These are phyloP conservation scores for Melospiza georgiana DNA, from an alignment of 2,113 vertebrate genomes.

Conservation along the genomic window DNA sequence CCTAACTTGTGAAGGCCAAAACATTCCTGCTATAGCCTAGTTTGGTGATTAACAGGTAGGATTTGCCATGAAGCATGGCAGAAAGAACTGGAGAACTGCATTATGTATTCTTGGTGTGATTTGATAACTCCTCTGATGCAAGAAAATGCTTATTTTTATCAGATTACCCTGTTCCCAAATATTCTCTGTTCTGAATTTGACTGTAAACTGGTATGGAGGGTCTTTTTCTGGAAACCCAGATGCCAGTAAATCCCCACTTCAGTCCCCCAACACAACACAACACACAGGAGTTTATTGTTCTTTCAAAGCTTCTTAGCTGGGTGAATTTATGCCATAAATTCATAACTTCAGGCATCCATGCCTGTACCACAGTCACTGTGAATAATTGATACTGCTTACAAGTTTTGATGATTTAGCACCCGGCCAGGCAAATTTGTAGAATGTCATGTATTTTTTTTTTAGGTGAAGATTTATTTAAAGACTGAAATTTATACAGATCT, in stretches of 20 bases:
- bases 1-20: not conserved
- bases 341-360: not conserved
- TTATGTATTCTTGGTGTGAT: not conserved
- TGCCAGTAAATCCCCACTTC: not conserved
- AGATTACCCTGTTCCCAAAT: not conserved
- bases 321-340: slow-evolving; percentile 20
- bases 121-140: not conserved
- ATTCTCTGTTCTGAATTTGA: not conserved
- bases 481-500: not conserved
- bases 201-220: fast-evolving
- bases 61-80: not conserved
- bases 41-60: not conserved
- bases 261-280: not conserved
- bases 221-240: not conserved
- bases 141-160: not conserved
- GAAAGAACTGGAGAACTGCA: not conserved
- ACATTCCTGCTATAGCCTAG: not conserved
- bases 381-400: slow-evolving; percentile 29
- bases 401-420: slow-evolving; percentile 34
- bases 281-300: not conserved
- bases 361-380: not conserved
- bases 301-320: not conserved
- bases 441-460: not conserved
- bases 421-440: not conserved
- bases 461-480: slow-evolving; percentile 21